Base-by-base conservation (phyloP, 2,113 vertebrate species). In the Sebastes fasciatus region DNA sequence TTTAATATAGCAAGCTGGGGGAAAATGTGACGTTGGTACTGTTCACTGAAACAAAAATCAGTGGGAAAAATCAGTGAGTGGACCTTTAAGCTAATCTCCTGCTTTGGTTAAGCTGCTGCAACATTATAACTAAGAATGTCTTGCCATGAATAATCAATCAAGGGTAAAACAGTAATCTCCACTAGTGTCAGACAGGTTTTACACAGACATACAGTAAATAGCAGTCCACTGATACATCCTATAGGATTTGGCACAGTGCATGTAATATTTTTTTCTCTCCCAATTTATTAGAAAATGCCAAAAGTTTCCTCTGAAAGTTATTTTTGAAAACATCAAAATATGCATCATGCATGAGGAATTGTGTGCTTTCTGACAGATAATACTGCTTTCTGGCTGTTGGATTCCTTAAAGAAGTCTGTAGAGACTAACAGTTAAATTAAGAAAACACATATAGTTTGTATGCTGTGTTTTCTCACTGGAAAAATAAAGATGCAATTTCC, bases 401-500 rank as follows among this genome's bases (percentile, higher is more conserved):
- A 34, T 34, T 34, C 34, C 34, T 34, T 34, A 40, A 60, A 40
- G 4, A 5, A 16, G 19, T 78, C 5, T 1, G 4, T 6, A 90
- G 45, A 69, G 16, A 58, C 43, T 42, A 81, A 86, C 83, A 83
- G 74, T 80, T 79, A 65, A 86, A 85, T 88, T 72, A 80, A 83
- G 52, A 80, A 79, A 62, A 61, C 52, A 69, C 43, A 66, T 21
- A 62, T 42, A 49, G 60, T 61, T 11, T 71, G 42, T 9, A 1
- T 45, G 10, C 34, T 51, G 13, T 46, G n/a, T 61, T 61, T 61
- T 45, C 16, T 52, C 26, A 6, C 6, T 67, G 14, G 58, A 68
- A 54, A 60, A 82, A 91, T 91, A 70, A 60, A 71, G 62, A 84
- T 79, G 72, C 77, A 72, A 80, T 86, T 77, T 74, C 72, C 81